phyloP scores from a whole-genome alignment of 2,113 vertebrate species.

The Bettongia penicillata region DNA sequence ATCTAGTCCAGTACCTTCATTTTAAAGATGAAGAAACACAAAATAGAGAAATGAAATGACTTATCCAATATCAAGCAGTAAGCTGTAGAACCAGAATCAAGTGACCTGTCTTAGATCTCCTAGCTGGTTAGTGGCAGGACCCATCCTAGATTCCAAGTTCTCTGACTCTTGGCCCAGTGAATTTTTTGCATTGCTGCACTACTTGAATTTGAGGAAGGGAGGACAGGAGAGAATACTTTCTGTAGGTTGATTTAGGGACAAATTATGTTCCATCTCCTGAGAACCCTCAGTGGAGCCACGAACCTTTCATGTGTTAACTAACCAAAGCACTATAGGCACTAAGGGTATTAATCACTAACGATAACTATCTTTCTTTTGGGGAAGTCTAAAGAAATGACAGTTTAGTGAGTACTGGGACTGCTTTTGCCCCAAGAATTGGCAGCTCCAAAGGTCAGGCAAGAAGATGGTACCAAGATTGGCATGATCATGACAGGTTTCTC shows the following conservation, averaged over 20 bases:
- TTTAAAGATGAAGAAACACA: background rate
- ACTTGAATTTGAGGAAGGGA: background rate
- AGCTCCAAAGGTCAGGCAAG: background rate
- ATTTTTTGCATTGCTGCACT: background rate
- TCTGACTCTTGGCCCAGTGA: background rate
- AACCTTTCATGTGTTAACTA: conserved; percentile 42
- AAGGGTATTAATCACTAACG: conserved; percentile 7
- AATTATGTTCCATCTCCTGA: background rate
- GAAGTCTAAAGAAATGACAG: conserved; percentile 38
- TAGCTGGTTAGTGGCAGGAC: background rate
- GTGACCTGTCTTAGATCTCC: background rate
- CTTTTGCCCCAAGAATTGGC: conserved; percentile 15
- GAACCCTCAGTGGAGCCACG: background rate
- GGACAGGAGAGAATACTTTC: background rate
- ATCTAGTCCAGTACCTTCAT: background rate
- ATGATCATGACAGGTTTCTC: background rate
- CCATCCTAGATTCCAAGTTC: background rate
- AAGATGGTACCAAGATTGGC: background rate
- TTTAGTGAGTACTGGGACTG: conserved; percentile 17
- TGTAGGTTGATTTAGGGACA: background rate
- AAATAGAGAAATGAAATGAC: background rate
- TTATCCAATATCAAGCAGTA: background rate
- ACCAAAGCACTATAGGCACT: conserved; percentile 22
- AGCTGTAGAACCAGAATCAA: background rate
- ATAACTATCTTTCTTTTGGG: conserved; percentile 20